These are phyloP conservation scores for Acrossocheilus wenchowensis DNA, from an alignment of 2,797 vertebrate genomes.

Conservation along the genomic window DNA sequence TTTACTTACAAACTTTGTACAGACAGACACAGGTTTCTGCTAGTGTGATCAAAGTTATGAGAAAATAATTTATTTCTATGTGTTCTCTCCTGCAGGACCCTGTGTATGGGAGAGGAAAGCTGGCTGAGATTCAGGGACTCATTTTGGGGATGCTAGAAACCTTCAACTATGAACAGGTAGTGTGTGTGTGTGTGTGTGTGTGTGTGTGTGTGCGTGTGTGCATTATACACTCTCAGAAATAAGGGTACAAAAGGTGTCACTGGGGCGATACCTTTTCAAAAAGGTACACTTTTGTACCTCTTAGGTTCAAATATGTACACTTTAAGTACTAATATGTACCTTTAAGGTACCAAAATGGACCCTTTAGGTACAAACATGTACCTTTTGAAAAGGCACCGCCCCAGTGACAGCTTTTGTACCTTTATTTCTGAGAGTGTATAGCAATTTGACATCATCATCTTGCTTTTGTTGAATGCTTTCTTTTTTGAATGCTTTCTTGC, in stretches of 20 bases:
- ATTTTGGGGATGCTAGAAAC: conserved; percentile 96
- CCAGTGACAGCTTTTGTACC: too few species aligned
- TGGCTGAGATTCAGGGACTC: conserved; percentile 94
- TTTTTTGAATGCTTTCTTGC: background rate
- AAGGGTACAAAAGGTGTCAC: too few species aligned
- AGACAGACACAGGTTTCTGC: background rate
- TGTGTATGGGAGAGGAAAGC: conserved; percentile 93
- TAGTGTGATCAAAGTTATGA: background rate
- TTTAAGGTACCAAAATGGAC: too few species aligned
- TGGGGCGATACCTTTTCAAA: too few species aligned
- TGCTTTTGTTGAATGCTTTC: background rate
- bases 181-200: background rate
- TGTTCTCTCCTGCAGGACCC: conserved; percentile 82
- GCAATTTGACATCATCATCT: background rate
- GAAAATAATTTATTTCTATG: background rate
- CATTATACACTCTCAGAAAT: background rate
- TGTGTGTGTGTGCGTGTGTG: background rate
- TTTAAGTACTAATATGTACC: too few species aligned
- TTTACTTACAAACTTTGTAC: background rate
- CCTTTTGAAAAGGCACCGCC: too few species aligned
- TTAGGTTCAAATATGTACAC: too few species aligned
- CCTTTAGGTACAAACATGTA: too few species aligned
- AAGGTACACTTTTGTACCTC: too few species aligned
- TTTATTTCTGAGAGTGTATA: background rate
- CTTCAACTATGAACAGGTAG: conserved; percentile 95